phyloP scores from a whole-genome alignment of 2,797 vertebrate genomes.

The Pachyuromys duprasi region DNA sequence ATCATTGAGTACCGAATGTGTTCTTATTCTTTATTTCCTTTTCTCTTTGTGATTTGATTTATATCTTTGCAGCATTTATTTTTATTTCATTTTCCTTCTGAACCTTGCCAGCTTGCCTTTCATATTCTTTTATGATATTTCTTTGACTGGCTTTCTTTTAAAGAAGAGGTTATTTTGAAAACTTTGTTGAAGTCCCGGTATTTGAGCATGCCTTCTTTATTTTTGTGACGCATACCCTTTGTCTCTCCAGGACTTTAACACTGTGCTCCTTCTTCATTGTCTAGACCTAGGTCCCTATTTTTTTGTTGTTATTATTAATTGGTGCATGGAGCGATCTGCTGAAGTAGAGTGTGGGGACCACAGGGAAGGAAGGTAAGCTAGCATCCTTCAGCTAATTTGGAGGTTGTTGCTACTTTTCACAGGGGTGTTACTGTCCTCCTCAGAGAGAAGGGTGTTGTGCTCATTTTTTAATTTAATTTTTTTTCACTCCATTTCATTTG shows the following conservation, averaged over 20 bases:
- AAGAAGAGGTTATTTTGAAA: constrained; percentile 49
- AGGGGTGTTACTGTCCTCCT: not conserved
- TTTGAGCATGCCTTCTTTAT: constrained; percentile 20
- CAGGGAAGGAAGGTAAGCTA: not conserved
- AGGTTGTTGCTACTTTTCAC: not conserved
- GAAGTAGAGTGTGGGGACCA: not conserved
- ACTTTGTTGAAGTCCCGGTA: not conserved
- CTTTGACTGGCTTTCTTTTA: constrained; percentile 36
- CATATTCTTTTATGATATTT: constrained; percentile 32
- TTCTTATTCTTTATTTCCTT: constrained; percentile 13
- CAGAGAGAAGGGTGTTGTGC: not conserved
- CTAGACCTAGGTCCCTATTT: not conserved
- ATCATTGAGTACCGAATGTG: not conserved
- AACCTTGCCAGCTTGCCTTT: constrained; percentile 27
- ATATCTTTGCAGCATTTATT: constrained; percentile 12
- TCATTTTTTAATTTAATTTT: no score
- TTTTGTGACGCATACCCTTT: not conserved
- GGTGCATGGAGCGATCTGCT: not conserved
- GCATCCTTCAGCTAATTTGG: not conserved
- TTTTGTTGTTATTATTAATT: not conserved
- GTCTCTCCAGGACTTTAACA: not conserved
- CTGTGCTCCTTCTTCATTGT: not conserved
- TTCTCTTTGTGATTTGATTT: constrained; percentile 52
- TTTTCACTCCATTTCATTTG: no score
- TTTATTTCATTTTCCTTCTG: constrained; percentile 35